Percentiles rank a stretch among this genome's conserved stretches.
These are phyloP conservation scores for Rhinoderma darwinii DNA, from an alignment of 2,113 vertebrate genomes.

Conservation along the genomic window DNA sequence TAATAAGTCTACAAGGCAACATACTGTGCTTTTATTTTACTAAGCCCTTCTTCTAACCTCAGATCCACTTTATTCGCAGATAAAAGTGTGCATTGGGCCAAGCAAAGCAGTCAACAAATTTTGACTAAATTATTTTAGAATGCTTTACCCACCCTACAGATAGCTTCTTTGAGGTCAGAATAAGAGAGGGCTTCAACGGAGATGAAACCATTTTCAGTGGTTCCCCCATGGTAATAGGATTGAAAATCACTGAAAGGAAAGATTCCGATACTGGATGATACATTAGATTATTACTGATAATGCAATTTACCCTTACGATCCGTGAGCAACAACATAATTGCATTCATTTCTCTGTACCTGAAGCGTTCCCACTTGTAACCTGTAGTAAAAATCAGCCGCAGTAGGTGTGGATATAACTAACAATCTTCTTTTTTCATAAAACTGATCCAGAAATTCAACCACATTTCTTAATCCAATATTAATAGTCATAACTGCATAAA, in stretches of 20 bases:
- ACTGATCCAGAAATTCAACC: constrained; percentile 92
- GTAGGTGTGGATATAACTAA: constrained; percentile 94
- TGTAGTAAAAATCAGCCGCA: constrained; percentile 92
- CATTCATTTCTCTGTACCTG: constrained; percentile 79
- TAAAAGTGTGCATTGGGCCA: too few species aligned
- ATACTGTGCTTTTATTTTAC: too few species aligned
- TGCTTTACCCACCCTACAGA: too few species aligned
- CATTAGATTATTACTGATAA: not conserved
- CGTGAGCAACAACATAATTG: not conserved
- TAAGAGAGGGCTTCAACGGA: too few species aligned
- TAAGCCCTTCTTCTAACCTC: too few species aligned
- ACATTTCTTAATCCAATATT: constrained; percentile 90
- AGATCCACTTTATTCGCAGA: too few species aligned
- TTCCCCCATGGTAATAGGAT: too few species aligned
- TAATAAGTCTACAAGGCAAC: too few species aligned
- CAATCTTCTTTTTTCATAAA: constrained; percentile 95
- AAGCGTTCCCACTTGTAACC: constrained; percentile 91
- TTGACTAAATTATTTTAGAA: too few species aligned
- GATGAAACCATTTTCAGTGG: too few species aligned
- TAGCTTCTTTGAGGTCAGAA: too few species aligned
- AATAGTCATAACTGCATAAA: constrained; percentile 89
- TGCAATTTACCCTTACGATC: not conserved
- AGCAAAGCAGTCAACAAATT: too few species aligned
- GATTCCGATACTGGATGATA: not conserved
- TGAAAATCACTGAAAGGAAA: not conserved